Base-by-base conservation (phyloP, 2,113 vertebrate species). In the Diadophis punctatus region DNA sequence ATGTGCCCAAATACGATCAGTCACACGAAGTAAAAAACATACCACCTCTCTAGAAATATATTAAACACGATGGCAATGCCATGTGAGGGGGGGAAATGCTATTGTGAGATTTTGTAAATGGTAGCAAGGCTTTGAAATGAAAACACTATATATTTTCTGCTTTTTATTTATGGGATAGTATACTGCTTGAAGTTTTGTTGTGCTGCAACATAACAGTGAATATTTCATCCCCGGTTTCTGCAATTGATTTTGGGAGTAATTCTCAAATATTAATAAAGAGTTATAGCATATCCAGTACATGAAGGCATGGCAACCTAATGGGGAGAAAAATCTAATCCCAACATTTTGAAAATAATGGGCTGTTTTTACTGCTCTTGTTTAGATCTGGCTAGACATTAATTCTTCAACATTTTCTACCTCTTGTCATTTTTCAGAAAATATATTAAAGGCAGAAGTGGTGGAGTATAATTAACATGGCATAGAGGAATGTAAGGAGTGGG, bases 241-340 rank as follows among this genome's bases (percentile, higher is more conserved):
- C 58, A 87, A 90, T 90, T 88, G 85, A 84, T 56, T 93, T 88
- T 91, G 51, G 56, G 52, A 91, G 86, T 88, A 88, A 34, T 80
- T 90, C 84, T 91, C 92, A 91, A 88, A 90, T 88, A 91, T 90
- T 88, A 93, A 93, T 84, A 88, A 74, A 74, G 16, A 91, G 60
- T 93, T 55, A 88, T 34, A 55, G 84, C 56, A 18, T 56, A 80
- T 14, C n/a, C 43, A 8, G 60, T 87, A 23, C 27, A 56, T 39
- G 23, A 39, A 88, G 89, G 25, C 43, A 80, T 55, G 84, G 27
- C 16, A 30, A 80, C 85, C 84, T 80, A 87, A 86, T 48, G 10
- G 5, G 16, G 30, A 86, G 20, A 23, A 48, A 58, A 63, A 49
- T 25, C 53, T 30, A 23, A 92, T 56, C 43, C 39, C 87, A 89